These are phyloP conservation scores for Dendrolimus punctatus DNA, from an alignment of 1,140 invertebrate species.

Conservation along the genomic window DNA sequence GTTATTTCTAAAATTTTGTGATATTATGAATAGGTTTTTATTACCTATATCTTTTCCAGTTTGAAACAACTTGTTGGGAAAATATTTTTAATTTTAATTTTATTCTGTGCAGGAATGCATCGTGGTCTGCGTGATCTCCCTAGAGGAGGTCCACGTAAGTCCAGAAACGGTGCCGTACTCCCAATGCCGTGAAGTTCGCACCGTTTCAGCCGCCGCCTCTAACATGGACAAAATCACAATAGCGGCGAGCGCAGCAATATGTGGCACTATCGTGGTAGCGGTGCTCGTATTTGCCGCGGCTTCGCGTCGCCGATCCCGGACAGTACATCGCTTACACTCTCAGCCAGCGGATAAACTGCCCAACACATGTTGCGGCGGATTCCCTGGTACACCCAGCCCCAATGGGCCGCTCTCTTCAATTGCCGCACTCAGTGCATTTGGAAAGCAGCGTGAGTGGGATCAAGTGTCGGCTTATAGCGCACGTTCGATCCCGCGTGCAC, in stretches of 20 bases:
- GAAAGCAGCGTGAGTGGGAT: constrained; percentile 92
- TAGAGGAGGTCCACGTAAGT: constrained; percentile 89
- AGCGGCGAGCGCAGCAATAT: constrained; percentile 93
- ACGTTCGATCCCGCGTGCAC: constrained; percentile 89
- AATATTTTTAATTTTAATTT: background rate
- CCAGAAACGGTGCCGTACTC: constrained; percentile 88
- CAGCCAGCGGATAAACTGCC: constrained; percentile 76
- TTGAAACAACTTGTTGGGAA: no score
- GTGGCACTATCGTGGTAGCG: constrained; percentile 91
- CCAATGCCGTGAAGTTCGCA: constrained; percentile 91
- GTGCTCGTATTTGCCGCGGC: constrained; percentile 91
- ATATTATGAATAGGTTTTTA: no score
- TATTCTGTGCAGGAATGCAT: constrained; percentile 84
- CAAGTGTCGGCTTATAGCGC: constrained; percentile 93
- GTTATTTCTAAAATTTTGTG: no score
- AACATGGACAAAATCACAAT: constrained; percentile 97
- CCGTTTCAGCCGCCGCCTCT: constrained; percentile 83
- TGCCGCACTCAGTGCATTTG: constrained; percentile 85
- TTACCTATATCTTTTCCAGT: no score
- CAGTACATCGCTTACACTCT: constrained; percentile 81
- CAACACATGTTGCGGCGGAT: constrained; percentile 81
- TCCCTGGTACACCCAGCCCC: constrained; percentile 81
- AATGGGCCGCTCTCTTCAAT: constrained; percentile 85
- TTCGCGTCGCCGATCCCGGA: constrained; percentile 81
- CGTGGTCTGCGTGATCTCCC: constrained; percentile 91